These are phyloP conservation scores for Drosophila parthenogenetica DNA, from an alignment of 2,888 invertebrate genomes.

Conservation along the genomic window DNA sequence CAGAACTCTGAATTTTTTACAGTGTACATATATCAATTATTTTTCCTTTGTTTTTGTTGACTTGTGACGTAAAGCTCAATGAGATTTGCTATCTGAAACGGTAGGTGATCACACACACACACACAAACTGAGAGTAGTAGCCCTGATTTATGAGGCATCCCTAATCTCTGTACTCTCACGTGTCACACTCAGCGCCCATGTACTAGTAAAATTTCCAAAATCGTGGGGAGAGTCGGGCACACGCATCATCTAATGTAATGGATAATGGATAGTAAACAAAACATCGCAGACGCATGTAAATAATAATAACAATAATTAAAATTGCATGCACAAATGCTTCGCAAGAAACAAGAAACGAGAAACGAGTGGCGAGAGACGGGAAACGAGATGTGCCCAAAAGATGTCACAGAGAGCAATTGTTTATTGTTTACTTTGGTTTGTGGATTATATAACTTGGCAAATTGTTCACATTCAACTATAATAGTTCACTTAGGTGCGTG, in stretches of 20 bases:
- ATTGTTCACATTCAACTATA: slow-evolving; percentile 42
- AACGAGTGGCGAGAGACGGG: neutral
- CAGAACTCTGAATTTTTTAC: too few species aligned
- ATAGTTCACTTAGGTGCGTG: slow-evolving; percentile 30
- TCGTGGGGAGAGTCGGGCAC: slow-evolving; percentile 23
- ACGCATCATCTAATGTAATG: slow-evolving; percentile 67
- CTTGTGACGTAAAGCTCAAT: slow-evolving; percentile 7
- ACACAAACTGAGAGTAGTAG: too few species aligned
- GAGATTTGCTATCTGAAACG: slow-evolving; percentile 38
- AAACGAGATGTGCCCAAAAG: slow-evolving; percentile 8
- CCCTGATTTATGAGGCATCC: slow-evolving; percentile 61
- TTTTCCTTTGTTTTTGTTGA: neutral
- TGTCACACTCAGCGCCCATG: slow-evolving; percentile 57
- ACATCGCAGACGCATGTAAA: slow-evolving; percentile 56
- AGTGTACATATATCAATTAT: neutral
- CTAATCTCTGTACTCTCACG: slow-evolving; percentile 38
- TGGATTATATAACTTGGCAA: slow-evolving; percentile 48
- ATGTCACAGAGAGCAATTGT: slow-evolving; percentile 44
- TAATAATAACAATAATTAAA: slow-evolving; percentile 76
- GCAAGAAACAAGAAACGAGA: slow-evolving; percentile 32
- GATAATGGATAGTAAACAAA: slow-evolving; percentile 73
- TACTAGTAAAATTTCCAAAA: slow-evolving; percentile 48
- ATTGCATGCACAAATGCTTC: slow-evolving; percentile 71
- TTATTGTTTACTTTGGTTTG: slow-evolving; percentile 40
- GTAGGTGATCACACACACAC: slow-evolving; percentile 25